These are phyloP conservation scores for Pseudocheirus occidentalis DNA, from an alignment of 2,797 vertebrate genomes.

Conservation along the genomic window DNA sequence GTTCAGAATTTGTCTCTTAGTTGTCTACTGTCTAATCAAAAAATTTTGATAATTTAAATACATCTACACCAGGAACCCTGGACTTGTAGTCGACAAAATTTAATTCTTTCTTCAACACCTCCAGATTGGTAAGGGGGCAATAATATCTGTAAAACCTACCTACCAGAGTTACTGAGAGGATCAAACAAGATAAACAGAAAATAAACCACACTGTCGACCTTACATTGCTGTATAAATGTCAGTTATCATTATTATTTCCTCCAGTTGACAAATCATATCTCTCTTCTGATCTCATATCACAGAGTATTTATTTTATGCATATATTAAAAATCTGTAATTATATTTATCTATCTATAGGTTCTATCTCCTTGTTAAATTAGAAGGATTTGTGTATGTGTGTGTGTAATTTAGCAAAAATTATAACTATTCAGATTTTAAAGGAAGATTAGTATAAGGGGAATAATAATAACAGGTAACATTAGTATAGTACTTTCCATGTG, in stretches of 20 bases:
- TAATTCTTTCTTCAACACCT: not conserved
- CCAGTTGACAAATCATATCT: not conserved
- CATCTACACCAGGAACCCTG: not conserved
- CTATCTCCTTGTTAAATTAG: not conserved
- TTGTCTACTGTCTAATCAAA: not conserved
- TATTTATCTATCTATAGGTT: not conserved
- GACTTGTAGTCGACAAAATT: not conserved
- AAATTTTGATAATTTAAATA: not conserved
- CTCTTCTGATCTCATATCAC: not conserved
- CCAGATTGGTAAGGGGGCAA: not conserved
- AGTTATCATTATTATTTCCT: not conserved
- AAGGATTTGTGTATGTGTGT: not conserved
- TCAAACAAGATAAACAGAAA: not conserved
- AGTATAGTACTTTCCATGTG: not conserved
- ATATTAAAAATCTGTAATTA: not conserved
- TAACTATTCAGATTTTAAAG: not conserved
- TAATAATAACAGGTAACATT: not conserved
- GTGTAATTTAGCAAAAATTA: not conserved
- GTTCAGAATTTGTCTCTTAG: not conserved
- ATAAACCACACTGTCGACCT: not conserved
- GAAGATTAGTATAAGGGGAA: not conserved
- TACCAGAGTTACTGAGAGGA: not conserved
- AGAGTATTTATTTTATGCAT: not conserved
- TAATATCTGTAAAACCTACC: not conserved
- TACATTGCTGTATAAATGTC: not conserved